These are phyloP conservation scores for Hemicordylus capensis DNA, from an alignment of 2,113 vertebrate species.

Conservation along the genomic window DNA sequence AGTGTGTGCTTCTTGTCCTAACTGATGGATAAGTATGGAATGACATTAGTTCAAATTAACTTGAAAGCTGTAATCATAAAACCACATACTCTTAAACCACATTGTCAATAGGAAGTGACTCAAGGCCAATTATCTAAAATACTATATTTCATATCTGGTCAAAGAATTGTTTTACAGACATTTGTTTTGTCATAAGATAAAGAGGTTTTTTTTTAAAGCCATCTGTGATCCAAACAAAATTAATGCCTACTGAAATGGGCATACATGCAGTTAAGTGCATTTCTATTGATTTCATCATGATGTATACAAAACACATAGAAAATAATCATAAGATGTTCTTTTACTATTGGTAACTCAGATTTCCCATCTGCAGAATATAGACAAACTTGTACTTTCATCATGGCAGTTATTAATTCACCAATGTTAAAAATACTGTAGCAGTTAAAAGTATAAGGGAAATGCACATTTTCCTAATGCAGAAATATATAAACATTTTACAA, in stretches of 20 bases:
- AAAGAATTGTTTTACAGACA: not conserved
- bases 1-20: not conserved
- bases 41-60: not conserved
- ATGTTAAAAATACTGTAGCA: not conserved
- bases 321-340: not conserved
- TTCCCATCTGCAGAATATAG: slow-evolving; percentile 16
- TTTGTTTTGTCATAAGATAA: too few species aligned
- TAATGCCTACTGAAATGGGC: not conserved
- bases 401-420: slow-evolving; percentile 33
- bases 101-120: not conserved
- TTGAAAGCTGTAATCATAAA: not conserved
- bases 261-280: not conserved
- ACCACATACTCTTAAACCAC: not conserved
- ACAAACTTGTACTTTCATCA: slow-evolving; percentile 53
- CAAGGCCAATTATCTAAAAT: not conserved
- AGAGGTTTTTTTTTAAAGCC: rapidly evolving
- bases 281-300: not conserved
- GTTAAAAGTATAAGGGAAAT: slow-evolving; percentile 15
- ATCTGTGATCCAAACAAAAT: not conserved
- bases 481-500: not conserved
- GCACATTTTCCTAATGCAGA: slow-evolving; percentile 7
- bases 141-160: not conserved
- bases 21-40: not conserved
- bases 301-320: not conserved
- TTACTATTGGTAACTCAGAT: slow-evolving; percentile 12